Evolutionary conservation across 2,113 vertebrate species (phyloP).

Genomic region (Fregata magnificens): DNA sequence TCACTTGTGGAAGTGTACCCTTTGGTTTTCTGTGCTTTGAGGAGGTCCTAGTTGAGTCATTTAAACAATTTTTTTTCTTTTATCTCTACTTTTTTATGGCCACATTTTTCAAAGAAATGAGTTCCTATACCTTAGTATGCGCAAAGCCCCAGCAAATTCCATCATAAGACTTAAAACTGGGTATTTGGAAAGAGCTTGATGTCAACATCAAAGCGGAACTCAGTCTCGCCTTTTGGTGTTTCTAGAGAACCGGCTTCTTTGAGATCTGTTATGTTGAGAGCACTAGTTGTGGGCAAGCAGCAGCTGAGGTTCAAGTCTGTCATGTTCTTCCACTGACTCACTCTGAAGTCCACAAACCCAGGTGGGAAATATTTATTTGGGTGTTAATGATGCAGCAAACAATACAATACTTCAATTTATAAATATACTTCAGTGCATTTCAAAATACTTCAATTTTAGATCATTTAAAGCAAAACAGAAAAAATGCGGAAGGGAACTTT

Average conservation of each 20-base stretch:
- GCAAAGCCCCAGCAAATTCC: neutral
- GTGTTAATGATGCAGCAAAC: neutral
- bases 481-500: neutral
- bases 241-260: neutral
- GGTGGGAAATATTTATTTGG: neutral
- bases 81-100: neutral
- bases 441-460: neutral
- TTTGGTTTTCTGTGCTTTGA: neutral
- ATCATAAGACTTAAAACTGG: neutral
- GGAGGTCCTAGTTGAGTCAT: neutral
- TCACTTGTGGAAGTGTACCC: neutral
- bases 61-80: neutral
- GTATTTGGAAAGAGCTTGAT: neutral
- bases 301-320: neutral
- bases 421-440: neutral
- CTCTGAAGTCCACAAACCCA: neutral
- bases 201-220: neutral
- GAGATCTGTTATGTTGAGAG: neutral
- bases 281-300: rapidly evolving
- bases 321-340: neutral
- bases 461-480: neutral
- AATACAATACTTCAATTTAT: neutral
- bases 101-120: neutral
- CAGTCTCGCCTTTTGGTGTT: neutral
- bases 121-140: neutral